Evolutionary conservation across 2,888 invertebrate species (phyloP), one percentile per base, ranked within the genome.

Genomic region (Epinotia brunnichana): DNA sequence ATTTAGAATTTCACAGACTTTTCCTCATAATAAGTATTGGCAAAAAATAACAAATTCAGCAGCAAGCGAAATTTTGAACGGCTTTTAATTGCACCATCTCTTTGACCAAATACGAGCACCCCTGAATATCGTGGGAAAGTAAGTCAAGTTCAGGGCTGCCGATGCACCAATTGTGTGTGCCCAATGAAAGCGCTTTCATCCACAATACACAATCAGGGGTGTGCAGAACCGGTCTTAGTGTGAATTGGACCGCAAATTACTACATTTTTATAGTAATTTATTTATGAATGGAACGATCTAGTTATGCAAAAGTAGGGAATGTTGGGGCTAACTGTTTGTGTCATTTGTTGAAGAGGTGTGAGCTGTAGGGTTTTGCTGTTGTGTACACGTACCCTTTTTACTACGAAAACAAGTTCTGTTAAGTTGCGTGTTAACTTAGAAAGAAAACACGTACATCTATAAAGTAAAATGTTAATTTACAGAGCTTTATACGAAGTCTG

Each of bases 91-190:
- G n/a, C n/a, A n/a, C n/a, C 11, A 61, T 24, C n/a, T 11, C 41
- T 21, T 13, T 41, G n/a, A 21, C 24, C 15, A 44, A 62, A 62
- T 24, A 17, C 53, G 7, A 48, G n/a, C 48, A 9, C 54, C 21
- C 67, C 56, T 39, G 54, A 35, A 61, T 48, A 83, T 77, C 91
- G 92, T 92, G 92, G 87, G 92, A 92, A 92, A 85, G 79, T 90
- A 80, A 89, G 90, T 85, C 91, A 92, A 92, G 92, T 91, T 92
- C 92, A 92, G 79, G 86, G 87, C 77, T 79, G 74, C 74, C 75
- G 69, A 75, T 80, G 86, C 84, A 86, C 75, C 80, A 77, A 85
- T 83, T 86, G 84, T 85, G 78, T 77, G 75, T 67, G 61, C 59
- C 70, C 71, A 76, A 77, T 79, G 77, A 77, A 73, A 76, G 73